Evolutionary conservation across 2,113 vertebrate species (phyloP).

Genomic region (Trinectes maculatus): DNA sequence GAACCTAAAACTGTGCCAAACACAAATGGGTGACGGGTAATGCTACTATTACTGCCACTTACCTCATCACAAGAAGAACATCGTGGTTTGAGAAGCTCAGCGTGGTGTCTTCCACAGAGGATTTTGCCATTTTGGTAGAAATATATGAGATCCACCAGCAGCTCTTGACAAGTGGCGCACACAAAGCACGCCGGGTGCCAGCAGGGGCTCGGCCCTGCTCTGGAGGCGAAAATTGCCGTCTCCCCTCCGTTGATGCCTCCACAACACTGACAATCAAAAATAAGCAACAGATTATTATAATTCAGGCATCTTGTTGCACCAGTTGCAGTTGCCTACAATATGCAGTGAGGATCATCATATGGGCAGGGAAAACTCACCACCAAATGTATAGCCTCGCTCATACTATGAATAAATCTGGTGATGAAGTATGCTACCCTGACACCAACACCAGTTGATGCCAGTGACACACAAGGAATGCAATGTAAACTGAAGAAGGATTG

Average conservation of each 20-base stretch:
- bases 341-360: background rate
- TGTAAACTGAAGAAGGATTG: conserved; percentile 33
- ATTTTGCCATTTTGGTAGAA: conserved; percentile 95
- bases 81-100: conserved; percentile 93
- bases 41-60: background rate
- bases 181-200: conserved; percentile 96
- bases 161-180: conserved; percentile 90
- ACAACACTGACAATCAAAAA: conserved; percentile 83
- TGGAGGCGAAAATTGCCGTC: conserved; percentile 93
- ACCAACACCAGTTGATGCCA: conserved; percentile 10
- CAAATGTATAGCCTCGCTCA: background rate
- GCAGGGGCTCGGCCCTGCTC: conserved; percentile 89
- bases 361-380: background rate
- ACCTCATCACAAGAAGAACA: conserved; percentile 97
- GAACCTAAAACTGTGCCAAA: background rate
- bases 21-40: background rate
- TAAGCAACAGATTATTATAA: conserved; percentile 33
- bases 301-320: conserved; percentile 2
- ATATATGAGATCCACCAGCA: conserved; percentile 97
- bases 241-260: conserved; percentile 90
- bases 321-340: background rate
- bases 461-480: conserved; percentile 30
- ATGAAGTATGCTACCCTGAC: background rate
- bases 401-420: background rate
- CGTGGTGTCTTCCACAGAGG: conserved; percentile 94